phyloP scores from a whole-genome alignment of 1,140 invertebrate species.

The Chlorops oryzae region DNA sequence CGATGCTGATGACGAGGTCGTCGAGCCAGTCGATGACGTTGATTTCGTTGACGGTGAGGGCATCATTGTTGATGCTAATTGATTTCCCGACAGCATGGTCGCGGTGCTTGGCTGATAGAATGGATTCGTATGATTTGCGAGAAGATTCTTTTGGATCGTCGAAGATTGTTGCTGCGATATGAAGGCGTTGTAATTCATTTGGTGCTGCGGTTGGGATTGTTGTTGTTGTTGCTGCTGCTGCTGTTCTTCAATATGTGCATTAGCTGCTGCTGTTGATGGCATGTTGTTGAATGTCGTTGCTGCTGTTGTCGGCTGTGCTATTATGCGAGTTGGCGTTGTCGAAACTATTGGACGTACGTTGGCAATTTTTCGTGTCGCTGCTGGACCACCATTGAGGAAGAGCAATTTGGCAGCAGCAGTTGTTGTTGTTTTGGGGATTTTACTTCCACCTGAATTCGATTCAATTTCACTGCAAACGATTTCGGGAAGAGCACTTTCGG shows the following conservation, averaged over 20 bases:
- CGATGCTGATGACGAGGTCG: slow-evolving; percentile 38
- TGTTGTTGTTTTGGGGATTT: slow-evolving; percentile 14
- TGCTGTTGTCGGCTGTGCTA: slow-evolving; percentile 14
- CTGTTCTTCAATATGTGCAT: background rate
- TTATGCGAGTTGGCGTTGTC: slow-evolving; percentile 23
- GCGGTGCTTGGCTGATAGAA: slow-evolving; percentile 33
- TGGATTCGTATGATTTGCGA: slow-evolving; percentile 42
- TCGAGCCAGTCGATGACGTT: slow-evolving; percentile 42
- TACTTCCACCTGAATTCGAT: slow-evolving; percentile 1
- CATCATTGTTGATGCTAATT: slow-evolving; percentile 28
- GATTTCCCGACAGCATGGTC: too few relatives aligned
- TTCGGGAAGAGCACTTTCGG: slow-evolving; percentile 47
- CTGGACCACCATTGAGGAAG: slow-evolving; percentile 26
- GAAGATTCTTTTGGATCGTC: slow-evolving; percentile 28
- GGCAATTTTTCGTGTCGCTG: slow-evolving; percentile 38
- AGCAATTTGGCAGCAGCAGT: slow-evolving; percentile 29
- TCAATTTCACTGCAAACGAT: background rate
- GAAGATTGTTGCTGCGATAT: slow-evolving; percentile 12
- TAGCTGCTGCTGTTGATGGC: slow-evolving; percentile 1
- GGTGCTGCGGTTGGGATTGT: slow-evolving; percentile 6
- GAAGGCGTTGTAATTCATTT: slow-evolving; percentile 9
- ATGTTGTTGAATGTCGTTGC: background rate
- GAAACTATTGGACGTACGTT: slow-evolving; percentile 42
- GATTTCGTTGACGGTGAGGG: slow-evolving; percentile 42
- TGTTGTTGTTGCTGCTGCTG: slow-evolving; percentile 5